Conservation (phyloP, 2,113 vertebrate species). For the Eptesicus fuscus region DNA sequence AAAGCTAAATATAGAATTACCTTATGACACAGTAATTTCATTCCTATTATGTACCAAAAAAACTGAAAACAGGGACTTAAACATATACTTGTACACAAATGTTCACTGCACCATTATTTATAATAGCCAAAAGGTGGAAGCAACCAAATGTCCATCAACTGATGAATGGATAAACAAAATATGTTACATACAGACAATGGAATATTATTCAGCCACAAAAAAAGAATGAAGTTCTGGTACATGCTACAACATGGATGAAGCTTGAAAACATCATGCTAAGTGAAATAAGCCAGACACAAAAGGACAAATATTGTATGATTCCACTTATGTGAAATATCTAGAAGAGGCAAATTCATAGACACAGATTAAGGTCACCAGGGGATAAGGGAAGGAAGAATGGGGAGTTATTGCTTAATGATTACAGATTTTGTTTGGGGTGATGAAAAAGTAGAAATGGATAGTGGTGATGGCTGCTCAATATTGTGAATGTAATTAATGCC, state of each 20-base stretch:
- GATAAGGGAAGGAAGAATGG: background rate
- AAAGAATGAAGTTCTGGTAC: background rate
- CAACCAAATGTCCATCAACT: background rate
- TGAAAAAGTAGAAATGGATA: background rate
- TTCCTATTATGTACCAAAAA: background rate
- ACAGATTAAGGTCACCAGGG: background rate
- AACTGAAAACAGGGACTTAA: background rate
- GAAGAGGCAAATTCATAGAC: background rate
- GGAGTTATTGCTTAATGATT: background rate
- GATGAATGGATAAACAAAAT: background rate
- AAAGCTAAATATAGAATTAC: background rate
- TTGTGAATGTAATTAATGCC: background rate
- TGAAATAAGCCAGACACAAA: slow-evolving; percentile 3
- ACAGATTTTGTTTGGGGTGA: background rate
- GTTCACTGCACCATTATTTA: background rate
- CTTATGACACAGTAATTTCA: background rate
- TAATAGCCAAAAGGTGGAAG: background rate
- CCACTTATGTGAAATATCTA: background rate
- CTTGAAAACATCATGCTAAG: background rate
- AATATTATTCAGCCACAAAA: background rate
- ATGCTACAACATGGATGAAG: background rate
- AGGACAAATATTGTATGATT: background rate
- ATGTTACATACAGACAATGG: background rate
- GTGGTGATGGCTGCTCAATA: background rate
- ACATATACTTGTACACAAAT: background rate